Conservation (phyloP, 2,113 vertebrate species). For the Glareola pratincola region DNA sequence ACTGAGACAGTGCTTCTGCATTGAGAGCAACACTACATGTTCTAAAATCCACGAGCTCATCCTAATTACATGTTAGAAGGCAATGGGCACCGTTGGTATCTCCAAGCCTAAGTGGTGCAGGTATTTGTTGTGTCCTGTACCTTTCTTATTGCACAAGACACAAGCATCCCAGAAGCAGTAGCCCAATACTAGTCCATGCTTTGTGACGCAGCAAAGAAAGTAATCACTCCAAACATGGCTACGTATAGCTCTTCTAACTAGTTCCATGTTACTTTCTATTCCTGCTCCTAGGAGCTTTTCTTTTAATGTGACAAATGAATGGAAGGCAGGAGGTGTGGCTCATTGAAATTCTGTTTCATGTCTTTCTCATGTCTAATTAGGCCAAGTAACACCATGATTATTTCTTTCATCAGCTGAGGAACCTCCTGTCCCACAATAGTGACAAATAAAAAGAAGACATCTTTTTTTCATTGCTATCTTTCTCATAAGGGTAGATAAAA, state of each 20-base stretch:
- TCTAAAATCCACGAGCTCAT: not conserved
- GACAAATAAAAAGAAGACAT: not conserved
- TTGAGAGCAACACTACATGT: not conserved
- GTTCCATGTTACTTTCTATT: not conserved
- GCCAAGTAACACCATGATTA: not conserved
- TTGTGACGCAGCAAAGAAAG: not conserved
- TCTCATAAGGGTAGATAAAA: not conserved
- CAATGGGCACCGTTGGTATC: not conserved
- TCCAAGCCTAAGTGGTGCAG: not conserved
- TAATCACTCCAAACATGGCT: not conserved
- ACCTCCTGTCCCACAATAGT: not conserved
- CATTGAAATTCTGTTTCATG: conserved; percentile 7
- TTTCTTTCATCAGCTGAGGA: not conserved
- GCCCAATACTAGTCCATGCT: not conserved
- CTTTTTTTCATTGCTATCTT: not conserved
- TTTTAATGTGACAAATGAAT: not conserved
- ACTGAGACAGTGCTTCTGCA: not conserved
- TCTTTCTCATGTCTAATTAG: not conserved
- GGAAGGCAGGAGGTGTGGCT: not conserved
- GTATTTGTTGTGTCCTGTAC: fast-evolving
- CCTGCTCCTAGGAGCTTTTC: not conserved
- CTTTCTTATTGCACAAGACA: not conserved
- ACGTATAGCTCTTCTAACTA: not conserved
- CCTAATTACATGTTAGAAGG: not conserved
- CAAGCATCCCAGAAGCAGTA: not conserved